Percentiles rank a stretch among this genome's conserved stretches.
Conservation (phyloP, 2,888 invertebrate genomes). For the Ormia ochracea region DNA sequence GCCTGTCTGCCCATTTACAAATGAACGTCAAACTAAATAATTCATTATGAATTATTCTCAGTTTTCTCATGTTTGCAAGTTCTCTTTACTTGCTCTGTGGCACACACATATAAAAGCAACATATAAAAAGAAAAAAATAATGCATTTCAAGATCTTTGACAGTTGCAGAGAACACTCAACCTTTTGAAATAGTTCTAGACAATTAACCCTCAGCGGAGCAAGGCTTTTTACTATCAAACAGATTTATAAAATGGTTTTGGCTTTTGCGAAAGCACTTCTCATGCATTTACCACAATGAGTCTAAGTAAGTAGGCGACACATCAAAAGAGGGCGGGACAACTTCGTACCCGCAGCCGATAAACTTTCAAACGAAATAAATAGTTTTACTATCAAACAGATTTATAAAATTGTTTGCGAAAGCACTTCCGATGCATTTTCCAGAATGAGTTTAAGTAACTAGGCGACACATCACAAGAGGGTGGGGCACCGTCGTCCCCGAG, state of each 20-base stretch:
- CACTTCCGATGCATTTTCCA: too few relatives aligned
- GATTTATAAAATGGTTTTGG: not conserved
- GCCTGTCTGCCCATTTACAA: conserved; percentile 21
- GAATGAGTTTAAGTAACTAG: too few relatives aligned
- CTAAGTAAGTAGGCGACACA: too few relatives aligned
- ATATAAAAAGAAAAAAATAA: conserved; percentile 23
- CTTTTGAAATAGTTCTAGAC: not conserved
- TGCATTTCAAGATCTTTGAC: conserved; percentile 38
- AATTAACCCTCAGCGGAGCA: conserved; percentile 15
- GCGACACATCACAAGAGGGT: too few relatives aligned
- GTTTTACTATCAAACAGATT: too few relatives aligned
- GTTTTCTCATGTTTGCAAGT: not conserved
- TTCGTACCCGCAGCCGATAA: too few relatives aligned
- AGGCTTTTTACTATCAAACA: not conserved
- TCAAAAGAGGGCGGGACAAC: too few relatives aligned
- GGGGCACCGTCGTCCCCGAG: too few relatives aligned
- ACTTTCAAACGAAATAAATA: too few relatives aligned
- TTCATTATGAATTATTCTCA: conserved; percentile 29
- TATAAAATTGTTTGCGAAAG: too few relatives aligned
- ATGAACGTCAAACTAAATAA: conserved; percentile 15
- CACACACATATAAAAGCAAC: not conserved
- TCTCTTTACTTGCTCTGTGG: not conserved
- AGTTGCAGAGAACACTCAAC: conserved; percentile 2
- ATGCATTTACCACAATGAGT: too few relatives aligned
- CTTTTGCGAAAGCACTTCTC: too few relatives aligned